phyloP scores from a whole-genome alignment of 2,113 vertebrate species.

The Lepus americanus region DNA sequence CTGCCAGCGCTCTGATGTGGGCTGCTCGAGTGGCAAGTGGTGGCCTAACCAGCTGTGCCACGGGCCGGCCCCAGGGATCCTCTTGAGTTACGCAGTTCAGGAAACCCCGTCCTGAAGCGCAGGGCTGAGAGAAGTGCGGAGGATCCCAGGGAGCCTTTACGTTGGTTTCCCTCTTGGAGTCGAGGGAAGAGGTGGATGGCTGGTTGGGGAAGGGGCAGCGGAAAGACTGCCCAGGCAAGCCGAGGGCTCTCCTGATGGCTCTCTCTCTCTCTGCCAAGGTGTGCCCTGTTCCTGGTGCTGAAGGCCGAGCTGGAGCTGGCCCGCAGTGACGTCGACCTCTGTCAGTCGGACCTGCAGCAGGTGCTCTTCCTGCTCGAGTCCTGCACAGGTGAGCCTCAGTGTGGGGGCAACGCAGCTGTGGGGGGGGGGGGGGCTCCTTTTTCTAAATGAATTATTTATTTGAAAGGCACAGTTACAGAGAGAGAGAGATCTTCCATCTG shows the following conservation, averaged over 20 bases:
- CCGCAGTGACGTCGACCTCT: slow-evolving; percentile 89
- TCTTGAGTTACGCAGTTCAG: background rate
- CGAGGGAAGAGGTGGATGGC: background rate
- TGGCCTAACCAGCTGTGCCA: too few species aligned
- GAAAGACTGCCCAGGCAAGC: background rate
- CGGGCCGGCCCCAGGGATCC: too few species aligned
- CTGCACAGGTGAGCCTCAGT: slow-evolving; percentile 87
- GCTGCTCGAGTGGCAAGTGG: too few species aligned
- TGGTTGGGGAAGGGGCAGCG: background rate
- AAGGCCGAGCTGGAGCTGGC: slow-evolving; percentile 94
- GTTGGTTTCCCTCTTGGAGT: background rate
- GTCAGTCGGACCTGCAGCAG: slow-evolving; percentile 90
- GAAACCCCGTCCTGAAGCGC: background rate
- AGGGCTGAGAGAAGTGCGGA: background rate
- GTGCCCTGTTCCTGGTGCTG: slow-evolving; percentile 92
- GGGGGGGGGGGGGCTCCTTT: too few species aligned
- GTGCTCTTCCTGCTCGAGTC: slow-evolving; percentile 92
- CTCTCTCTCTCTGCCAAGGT: slow-evolving; percentile 87
- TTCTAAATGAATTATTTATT: background rate
- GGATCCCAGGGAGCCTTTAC: background rate
- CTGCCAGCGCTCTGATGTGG: too few species aligned
- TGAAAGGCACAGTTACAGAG: too few species aligned
- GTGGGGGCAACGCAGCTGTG: too few species aligned
- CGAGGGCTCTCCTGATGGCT: background rate
- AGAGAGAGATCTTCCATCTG: too few species aligned